Evolutionary conservation across 2,113 vertebrate species (phyloP), one percentile per base, ranked within the genome.

Genomic region (Sylvia atricapilla): DNA sequence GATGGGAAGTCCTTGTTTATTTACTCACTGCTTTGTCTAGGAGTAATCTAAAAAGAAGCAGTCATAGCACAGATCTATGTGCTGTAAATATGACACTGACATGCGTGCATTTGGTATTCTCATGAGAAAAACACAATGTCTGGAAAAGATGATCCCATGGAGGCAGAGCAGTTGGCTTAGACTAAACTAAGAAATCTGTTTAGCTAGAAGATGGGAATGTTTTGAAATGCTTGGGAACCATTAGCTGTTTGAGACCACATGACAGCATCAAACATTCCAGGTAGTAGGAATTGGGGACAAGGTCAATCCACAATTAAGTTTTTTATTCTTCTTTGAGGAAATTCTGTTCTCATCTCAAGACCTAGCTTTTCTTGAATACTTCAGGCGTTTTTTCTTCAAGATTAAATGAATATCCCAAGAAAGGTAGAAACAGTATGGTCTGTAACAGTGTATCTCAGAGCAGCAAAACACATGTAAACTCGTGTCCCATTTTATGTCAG

Each of bases 181-280:
- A 15, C 10, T 73, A 44, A 80, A 66, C 22, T 24, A 39, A 67
- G 16, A 27, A 75, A 25, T 43, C 49, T 43, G 10, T 67, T 75
- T 59, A 64, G 21, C 23, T 79, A 66, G 60, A 78, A 72, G 18
- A 24, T 27, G 15, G 22, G 28, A 68, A 76, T 64, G 20, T 83
- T 87, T 78, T 5, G 0, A 90, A 41, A 60, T 85, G 52, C 23
- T 6, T 56, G 33, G n/a, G 37, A 58, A 72, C 19, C 11, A 46
- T 67, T 64, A 85, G 4, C 31, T 68, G 12, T 31, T 47, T 5
- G 7, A 89, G 47, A 63, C 11, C n/a, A 67, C 23, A 73, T 0
- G 0, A 43, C 33, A 64, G 8, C 41, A 74, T 77, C 19, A 33
- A 62, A 73, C 0, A 1, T 69, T 69, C 22, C 9, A 7, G 44